Evolutionary conservation across 2,888 invertebrate genomes (phyloP), one percentile per base, ranked within the genome.

Genomic region (Aricia artaxerxes): DNA sequence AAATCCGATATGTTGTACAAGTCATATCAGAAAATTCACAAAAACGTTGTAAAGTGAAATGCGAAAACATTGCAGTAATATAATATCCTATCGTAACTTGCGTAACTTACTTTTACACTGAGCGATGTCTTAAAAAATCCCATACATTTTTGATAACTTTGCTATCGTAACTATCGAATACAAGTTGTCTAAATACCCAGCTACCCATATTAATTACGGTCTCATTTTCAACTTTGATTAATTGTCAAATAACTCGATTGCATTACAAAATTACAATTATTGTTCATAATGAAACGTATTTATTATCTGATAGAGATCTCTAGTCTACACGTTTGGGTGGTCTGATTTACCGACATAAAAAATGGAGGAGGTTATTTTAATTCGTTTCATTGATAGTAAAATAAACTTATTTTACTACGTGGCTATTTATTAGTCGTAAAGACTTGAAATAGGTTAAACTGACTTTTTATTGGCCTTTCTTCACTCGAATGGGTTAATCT

Each of bases 281-380:
- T 80, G 72, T 79, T 78, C 69, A 72, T 40, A 64, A 81, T 73
- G 44, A 80, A 77, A 73, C 53, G 73, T 57, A 73, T 78, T 78
- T 57, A 57, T 72, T 38, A 78, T 73, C 40, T 40, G 78, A 78
- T 78, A 75, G 4, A 73, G 31, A 73, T 78, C 78, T 72, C 35
- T 53, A 16, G 57, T 57, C 57, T 49, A n/a, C 57, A 57, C 60
- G 60, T 78, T 81, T 81, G 83, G 83, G 83, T 83, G 83, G 83
- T 83, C 82, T 76, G 53, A 82, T 81, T 78, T 69, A 38, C 69
- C 69, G 69, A 35, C 69, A 5, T 69, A 35, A 69, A 69, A 64
- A 69, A 69, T 35, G 4, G 35, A 35, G 69, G 35, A 35, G 69
- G 35, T 69, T 38, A 38, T 69, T 61, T 80, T 80, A 57, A 76